Percentiles rank a stretch among this genome's conserved stretches.
Conservation (phyloP, 2,113 vertebrate genomes). For the Onychorhynchus coronatus region DNA sequence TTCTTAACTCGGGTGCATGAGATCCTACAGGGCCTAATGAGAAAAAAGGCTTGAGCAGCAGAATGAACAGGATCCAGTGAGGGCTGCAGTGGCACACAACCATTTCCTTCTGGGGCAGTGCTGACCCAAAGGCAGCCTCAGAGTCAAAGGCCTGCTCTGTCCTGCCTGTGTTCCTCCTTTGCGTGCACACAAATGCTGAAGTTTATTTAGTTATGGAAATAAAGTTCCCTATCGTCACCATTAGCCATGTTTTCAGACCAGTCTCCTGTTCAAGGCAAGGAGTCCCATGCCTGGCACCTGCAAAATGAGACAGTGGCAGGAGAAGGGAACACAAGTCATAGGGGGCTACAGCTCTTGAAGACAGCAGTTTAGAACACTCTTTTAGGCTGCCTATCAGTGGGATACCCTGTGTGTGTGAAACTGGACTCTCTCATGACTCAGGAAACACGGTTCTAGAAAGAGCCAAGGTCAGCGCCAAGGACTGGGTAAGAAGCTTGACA, state of each 20-base stretch:
- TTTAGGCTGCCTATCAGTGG: neutral
- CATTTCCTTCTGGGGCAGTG: neutral
- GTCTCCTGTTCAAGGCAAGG: neutral
- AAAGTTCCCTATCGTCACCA: neutral
- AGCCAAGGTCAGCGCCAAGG: neutral
- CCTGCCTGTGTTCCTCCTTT: neutral
- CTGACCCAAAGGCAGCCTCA: neutral
- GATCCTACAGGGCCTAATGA: neutral
- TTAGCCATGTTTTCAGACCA: neutral
- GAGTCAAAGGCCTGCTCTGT: neutral
- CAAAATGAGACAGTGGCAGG: rapidly evolving
- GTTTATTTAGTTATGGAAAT: neutral
- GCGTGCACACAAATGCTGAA: neutral
- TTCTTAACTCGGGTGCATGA: neutral
- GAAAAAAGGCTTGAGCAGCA: neutral
- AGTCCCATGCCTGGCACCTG: neutral
- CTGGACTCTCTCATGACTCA: neutral
- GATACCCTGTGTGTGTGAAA: neutral
- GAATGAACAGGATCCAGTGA: neutral
- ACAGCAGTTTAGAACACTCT: neutral
- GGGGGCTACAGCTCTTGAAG: neutral
- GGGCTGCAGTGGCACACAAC: neutral
- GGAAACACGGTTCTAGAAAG: neutral
- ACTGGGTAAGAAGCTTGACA: neutral
- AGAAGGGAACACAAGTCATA: neutral